phyloP scores from a whole-genome alignment of 1,140 invertebrate genomes.

The Bursaphelenchus mucronatus region DNA sequence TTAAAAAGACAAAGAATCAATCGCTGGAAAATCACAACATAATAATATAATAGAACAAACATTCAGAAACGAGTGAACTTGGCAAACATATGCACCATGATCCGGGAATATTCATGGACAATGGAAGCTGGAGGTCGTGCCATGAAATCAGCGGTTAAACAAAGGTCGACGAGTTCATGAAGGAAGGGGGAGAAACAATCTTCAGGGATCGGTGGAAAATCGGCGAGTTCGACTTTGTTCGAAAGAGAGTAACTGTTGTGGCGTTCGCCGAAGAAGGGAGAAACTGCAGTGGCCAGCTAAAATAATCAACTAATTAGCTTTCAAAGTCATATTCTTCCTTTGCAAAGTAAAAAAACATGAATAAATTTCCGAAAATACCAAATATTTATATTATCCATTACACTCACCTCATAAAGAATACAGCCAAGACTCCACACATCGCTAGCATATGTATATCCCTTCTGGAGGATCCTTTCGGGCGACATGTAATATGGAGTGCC shows the following conservation, averaged over 20 bases:
- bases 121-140: no score
- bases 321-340: not conserved
- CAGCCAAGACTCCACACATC: slow-evolving; percentile 35
- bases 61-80: no score
- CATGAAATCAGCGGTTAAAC: no score
- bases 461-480: slow-evolving; percentile 29
- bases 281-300: slow-evolving; percentile 31
- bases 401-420: slow-evolving; percentile 32
- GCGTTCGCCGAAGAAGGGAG: slow-evolving; percentile 30
- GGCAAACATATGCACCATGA: not conserved
- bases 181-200: slow-evolving; percentile 6
- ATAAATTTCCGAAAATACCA: not conserved
- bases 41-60: no score
- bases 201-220: slow-evolving; percentile 30
- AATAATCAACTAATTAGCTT: not conserved
- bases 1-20: no score
- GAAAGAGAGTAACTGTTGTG: slow-evolving; percentile 23
- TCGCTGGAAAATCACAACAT: no score
- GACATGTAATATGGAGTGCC: slow-evolving; percentile 40
- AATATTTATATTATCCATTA: slow-evolving; percentile 1
- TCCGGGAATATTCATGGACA: no score
- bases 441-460: slow-evolving; percentile 17
- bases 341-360: not conserved
- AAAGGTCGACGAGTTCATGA: no score
- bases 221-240: slow-evolving; percentile 18